Conservation (phyloP, 2,888 invertebrate genomes). For the Acrocyrtus sp. region DNA sequence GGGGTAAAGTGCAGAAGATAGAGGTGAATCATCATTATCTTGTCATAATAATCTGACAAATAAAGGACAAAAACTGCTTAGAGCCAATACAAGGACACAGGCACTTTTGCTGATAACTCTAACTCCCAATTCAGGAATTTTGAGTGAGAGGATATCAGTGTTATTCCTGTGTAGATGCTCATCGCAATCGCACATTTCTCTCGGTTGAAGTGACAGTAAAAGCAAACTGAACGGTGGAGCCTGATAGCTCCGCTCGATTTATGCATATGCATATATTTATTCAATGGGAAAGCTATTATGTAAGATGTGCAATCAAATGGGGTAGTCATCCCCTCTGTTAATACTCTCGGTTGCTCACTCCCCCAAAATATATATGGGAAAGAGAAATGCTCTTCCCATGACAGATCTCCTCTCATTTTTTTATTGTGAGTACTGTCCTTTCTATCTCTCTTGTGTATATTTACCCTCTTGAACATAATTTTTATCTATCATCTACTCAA, state of each 20-base stretch:
- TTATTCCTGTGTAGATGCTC: constrained; percentile 13
- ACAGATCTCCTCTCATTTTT: too few species aligned
- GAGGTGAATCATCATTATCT: constrained; percentile 64
- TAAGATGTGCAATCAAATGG: constrained; percentile 14
- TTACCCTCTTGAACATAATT: constrained; percentile 49
- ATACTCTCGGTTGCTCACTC: constrained; percentile 11
- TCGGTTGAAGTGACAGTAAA: background rate
- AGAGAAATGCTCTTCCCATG: too few species aligned
- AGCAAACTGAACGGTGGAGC: constrained; percentile 26
- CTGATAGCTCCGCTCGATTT: constrained; percentile 36
- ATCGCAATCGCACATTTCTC: background rate
- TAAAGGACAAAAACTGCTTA: constrained; percentile 37
- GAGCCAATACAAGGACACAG: constrained; percentile 13
- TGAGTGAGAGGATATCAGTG: constrained; percentile 35
- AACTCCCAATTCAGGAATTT: constrained; percentile 31
- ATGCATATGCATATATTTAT: constrained; percentile 28
- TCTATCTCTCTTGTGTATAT: constrained; percentile 47
- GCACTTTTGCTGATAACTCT: constrained; percentile 31
- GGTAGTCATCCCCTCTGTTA: constrained; percentile 34
- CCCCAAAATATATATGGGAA: constrained; percentile 17
- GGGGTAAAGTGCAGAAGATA: constrained; percentile 43
- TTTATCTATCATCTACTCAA: constrained; percentile 43
- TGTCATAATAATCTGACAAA: constrained; percentile 62
- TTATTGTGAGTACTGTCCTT: too few species aligned
- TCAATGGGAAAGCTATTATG: constrained; percentile 21